Base-by-base conservation (phyloP, 2,113 vertebrate species). In the Microtus montanus region DNA sequence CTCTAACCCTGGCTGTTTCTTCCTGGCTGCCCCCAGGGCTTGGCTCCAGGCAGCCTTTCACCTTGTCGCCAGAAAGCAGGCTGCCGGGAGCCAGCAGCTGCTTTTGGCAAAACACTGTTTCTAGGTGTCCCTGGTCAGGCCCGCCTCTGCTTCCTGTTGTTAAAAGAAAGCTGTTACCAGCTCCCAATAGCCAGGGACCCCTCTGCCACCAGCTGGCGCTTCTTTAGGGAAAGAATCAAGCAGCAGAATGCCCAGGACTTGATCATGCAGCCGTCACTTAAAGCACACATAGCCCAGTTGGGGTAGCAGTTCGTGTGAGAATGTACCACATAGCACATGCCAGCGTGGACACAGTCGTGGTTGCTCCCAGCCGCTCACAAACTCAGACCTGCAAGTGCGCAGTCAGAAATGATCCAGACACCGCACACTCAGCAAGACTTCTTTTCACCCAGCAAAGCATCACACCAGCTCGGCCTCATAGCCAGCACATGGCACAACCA, bases 251-350 rank as follows among this genome's bases (percentile, higher is more conserved):
- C 28, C 66, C 41, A 35, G 26, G 64, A 26, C 20, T 41, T 15
- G 14, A 35, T 10, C 49, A 13, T 6, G 5, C 33, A 19, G 58
- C 17, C 0, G 8, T 66, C 28, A 47, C 28, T 52, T 41, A 11
- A 0, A 22, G 15, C 14, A 33, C 7, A 66, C 63, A 24, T 7
- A 30, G 49, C 30, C 3, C 1, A 17, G 10, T 11, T 3, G 0
- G 35, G 3, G 44, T 13, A 33, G 33, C 24, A 12, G 14, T 22
- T 44, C 7, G 68, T 33, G 1, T 4, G 1, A 30, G 2, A 9
- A 5, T n/a, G 9, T 41, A 17, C 9, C 24, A 79, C 47, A 22
- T 24, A 4, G 26, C 4, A 3, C 71, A 52, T 24, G 58, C 33
- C 17, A 4, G 15, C 2, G 28, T 30, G 19, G 12, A 87, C 77